Evolutionary conservation across 1,140 invertebrate species (phyloP).

Genomic region (Hyphantria cunea): DNA sequence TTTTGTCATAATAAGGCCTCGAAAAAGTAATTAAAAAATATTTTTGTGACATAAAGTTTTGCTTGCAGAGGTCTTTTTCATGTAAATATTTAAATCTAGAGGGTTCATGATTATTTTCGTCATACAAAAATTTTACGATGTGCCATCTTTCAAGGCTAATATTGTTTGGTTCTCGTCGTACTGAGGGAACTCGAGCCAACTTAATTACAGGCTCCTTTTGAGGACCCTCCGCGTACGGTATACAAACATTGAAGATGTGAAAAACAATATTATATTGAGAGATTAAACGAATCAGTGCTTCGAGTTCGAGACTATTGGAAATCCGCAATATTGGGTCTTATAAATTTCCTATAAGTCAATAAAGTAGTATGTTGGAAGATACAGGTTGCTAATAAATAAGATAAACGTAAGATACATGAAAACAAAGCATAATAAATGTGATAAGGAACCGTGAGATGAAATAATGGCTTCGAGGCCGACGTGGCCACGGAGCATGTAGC

Average conservation of each 20-base stretch:
- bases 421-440: too few species aligned
- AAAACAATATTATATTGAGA: slow-evolving; percentile 35
- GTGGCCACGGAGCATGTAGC: too few species aligned
- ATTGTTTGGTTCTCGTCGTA: slow-evolving; percentile 45
- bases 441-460: too few species aligned
- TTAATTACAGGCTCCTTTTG: slow-evolving; percentile 51
- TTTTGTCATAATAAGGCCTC: too few species aligned
- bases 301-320: slow-evolving; percentile 5
- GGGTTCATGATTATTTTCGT: slow-evolving; percentile 3
- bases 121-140: slow-evolving; percentile 37
- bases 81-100: too few species aligned
- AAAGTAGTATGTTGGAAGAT: neutral
- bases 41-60: too few species aligned
- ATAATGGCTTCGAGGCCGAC: too few species aligned
- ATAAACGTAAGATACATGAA: too few species aligned
- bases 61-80: too few species aligned
- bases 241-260: slow-evolving; percentile 40
- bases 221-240: slow-evolving; percentile 32
- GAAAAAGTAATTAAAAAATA: too few species aligned
- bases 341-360: slow-evolving; percentile 2
- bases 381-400: too few species aligned
- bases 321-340: slow-evolving; percentile 5
- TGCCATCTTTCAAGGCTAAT: slow-evolving; percentile 45
- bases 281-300: slow-evolving; percentile 30
- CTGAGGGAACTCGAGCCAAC: slow-evolving; percentile 47